These are phyloP conservation scores for Suncus etruscus DNA, from an alignment of 2,113 vertebrate genomes.

Conservation along the genomic window DNA sequence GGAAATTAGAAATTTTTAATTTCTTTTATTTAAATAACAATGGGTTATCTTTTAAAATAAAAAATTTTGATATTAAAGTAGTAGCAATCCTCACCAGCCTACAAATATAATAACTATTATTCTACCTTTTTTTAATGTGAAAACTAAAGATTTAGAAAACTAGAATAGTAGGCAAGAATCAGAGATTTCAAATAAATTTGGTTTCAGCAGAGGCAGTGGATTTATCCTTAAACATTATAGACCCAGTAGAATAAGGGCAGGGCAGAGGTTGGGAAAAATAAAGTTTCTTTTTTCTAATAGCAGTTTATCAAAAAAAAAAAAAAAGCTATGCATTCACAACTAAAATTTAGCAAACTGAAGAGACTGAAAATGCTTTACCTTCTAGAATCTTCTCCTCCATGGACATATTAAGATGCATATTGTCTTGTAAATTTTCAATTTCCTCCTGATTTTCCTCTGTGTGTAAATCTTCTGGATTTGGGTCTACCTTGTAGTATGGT, in stretches of 20 bases:
- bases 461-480: neutral
- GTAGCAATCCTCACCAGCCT: neutral
- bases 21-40: constrained; percentile 13
- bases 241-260: neutral
- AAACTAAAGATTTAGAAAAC: neutral
- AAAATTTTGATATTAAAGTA: neutral
- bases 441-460: constrained; percentile 55
- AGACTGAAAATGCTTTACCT: constrained; percentile 82
- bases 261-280: neutral
- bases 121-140: neutral
- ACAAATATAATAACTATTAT: neutral
- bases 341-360: neutral
- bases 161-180: neutral
- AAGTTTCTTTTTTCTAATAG: neutral
- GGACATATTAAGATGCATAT: neutral
- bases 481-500: neutral
- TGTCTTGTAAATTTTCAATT: neutral
- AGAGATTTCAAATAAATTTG: neutral
- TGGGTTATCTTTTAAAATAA: neutral
- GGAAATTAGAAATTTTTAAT: neutral
- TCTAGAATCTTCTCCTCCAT: constrained; percentile 51
- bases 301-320: neutral
- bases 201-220: neutral
- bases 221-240: neutral
- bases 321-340: neutral